These are phyloP conservation scores for Rynchops niger DNA, from an alignment of 2,113 vertebrate species.

Conservation along the genomic window DNA sequence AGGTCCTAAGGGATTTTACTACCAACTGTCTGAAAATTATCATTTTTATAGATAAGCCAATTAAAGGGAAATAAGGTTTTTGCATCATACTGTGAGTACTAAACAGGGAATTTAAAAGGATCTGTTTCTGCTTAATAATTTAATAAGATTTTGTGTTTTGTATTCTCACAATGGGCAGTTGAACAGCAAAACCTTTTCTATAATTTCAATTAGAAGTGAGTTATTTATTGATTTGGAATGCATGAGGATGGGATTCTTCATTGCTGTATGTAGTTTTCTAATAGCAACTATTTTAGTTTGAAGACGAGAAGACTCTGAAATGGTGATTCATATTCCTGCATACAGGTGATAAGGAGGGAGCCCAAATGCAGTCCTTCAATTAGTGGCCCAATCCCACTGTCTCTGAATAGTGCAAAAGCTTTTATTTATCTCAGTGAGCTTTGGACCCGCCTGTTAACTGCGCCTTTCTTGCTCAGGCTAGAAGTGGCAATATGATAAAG, in stretches of 20 bases:
- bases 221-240: conserved; percentile 9
- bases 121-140: conserved; percentile 57
- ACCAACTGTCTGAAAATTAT: conserved; percentile 68
- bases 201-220: conserved; percentile 18
- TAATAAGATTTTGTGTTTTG: conserved; percentile 37
- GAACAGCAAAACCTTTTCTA: neutral
- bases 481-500: neutral
- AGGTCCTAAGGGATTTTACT: conserved; percentile 59
- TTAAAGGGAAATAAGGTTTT: conserved; percentile 60
- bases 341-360: neutral
- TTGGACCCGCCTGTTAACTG: neutral
- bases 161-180: neutral
- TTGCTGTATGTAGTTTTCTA: neutral
- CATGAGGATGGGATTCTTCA: neutral
- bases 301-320: neutral
- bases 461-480: neutral
- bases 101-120: conserved; percentile 56
- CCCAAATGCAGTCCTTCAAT: neutral
- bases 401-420: neutral
- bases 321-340: neutral
- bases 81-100: conserved; percentile 42
- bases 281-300: neutral
- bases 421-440: neutral
- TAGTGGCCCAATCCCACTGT: neutral
- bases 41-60: conserved; percentile 67